Evolutionary conservation across 2,113 vertebrate species (phyloP), one percentile per base, ranked within the genome.

Genomic region (Telmatochromis brachygnathus): DNA sequence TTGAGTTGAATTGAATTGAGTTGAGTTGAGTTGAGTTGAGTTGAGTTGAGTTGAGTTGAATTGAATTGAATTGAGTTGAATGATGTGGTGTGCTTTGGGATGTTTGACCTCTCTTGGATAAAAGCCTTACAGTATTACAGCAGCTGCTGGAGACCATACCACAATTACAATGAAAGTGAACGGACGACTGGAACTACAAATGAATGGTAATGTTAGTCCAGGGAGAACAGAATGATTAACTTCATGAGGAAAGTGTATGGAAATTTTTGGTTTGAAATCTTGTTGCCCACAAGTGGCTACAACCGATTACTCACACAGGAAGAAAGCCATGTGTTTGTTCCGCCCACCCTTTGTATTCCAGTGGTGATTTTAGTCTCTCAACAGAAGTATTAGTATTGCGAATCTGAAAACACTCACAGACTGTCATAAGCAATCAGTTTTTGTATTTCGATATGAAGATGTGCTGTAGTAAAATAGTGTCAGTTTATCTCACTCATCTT

Each of bases 1-100:
- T 10, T 4, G 8, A 35, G 0, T 35, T 35, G 35, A 35, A 0
- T 35, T 35, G 35, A 9, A 0, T 3, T 39, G 39, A 42, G 0
- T 49, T 49, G 17, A 5, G 0, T 19, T 51, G 19, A 53, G 0
- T 2, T 54, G 9, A 54, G 0, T 4, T 7, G 4, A 56, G 0
- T 8, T 8, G 5, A 30, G 2, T 11, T 23, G 2, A 21, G 0
- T 12, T 54, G 3, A 54, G 0, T 13, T 26, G 4, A 58, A 0
- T 9, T 58, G 3, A 17, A 1, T 4, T 60, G 8, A 33, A 6
- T 1, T n/a, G 9, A 62, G 0, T 7, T 11, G 30, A 35, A 70
- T 39, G 35, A 39, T 21, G 19, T 21, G 19, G 33, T 37, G 11
- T 68, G 65, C n/a, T 14, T 70, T 23, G 37, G 37, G 65, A 42